Evolutionary conservation across 64 coral and sea anemone genomes (phyloP).

Genomic region (Montipora capricornis): DNA sequence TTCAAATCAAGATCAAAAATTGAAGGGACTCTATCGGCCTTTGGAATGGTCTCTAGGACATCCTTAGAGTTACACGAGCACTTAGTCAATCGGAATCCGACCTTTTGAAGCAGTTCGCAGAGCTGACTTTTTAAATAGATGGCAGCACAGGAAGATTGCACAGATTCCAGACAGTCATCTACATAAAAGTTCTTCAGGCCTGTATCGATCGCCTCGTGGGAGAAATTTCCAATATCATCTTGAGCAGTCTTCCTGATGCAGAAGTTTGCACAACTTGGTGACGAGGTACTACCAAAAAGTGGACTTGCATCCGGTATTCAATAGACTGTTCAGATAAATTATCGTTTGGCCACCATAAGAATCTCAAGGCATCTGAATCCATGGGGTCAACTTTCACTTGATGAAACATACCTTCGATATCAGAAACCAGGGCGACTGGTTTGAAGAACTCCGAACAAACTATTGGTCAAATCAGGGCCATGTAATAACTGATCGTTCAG

Average conservation of each 20-base stretch:
- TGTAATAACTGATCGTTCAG: no score
- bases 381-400: slow-evolving; percentile 51
- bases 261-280: slow-evolving; percentile 55
- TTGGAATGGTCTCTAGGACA: slow-evolving; percentile 31
- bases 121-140: slow-evolving; percentile 16
- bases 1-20: slow-evolving; percentile 40
- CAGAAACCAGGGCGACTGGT: slow-evolving; percentile 23
- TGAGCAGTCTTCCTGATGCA: slow-evolving; percentile 27
- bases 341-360: slow-evolving; percentile 73
- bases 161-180: slow-evolving; percentile 51
- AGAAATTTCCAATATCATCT: slow-evolving; percentile 13
- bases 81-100: slow-evolving; percentile 29
- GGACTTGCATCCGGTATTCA: slow-evolving; percentile 58
- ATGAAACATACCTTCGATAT: slow-evolving; percentile 63
- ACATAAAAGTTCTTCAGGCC: slow-evolving; percentile 36
- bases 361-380: slow-evolving; percentile 59
- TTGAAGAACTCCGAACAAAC: neutral
- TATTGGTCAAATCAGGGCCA: no score
- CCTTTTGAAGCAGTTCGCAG: slow-evolving; percentile 10
- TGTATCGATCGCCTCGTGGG: slow-evolving; percentile 2
- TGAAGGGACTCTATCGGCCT: slow-evolving; percentile 5
- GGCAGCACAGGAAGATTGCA: neutral
- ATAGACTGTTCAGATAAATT: slow-evolving; percentile 23
- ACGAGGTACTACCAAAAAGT: slow-evolving; percentile 62
- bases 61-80: slow-evolving; percentile 20